Evolutionary conservation across 2,888 invertebrate species (phyloP), one percentile per base, ranked within the genome.

Genomic region (Tenthredo amoena): DNA sequence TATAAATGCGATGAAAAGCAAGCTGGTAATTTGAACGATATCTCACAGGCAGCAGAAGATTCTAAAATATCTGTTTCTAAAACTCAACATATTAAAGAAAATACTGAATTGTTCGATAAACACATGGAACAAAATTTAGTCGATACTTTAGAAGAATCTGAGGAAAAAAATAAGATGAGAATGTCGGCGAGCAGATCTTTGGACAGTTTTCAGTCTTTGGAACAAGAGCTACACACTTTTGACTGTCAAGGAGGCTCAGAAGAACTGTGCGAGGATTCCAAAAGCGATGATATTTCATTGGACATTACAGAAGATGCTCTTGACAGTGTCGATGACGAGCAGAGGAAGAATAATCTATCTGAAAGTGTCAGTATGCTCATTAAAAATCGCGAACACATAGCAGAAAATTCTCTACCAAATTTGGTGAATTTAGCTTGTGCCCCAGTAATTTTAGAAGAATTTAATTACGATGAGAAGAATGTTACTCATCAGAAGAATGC

Each of bases 221-320:
- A 93, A 50, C 91, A 92, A 84, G 93, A 94, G 86, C 90, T 94
- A 21, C 93, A 93, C 82, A 91, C 92, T 2, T 94, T 94, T 81
- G 93, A 94, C 58, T 92, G 93, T 77, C 94, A 94, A 86, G 94
- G 94, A 40, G 94, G 94, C 1, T 92, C 91, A 0, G 94, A 94
- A 86, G 93, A 94, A 85, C 88, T 94, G 86, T 94, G 92, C 77
- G 92, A 90, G 71, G 92, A 91, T 71, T 87, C 89, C 12, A 93
- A 90, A 86, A 90, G 90, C 58, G 90, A 89, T 2, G 90, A 91
- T 82, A 68, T 89, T n/a, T 88, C 90, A 15, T 31, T 89, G 6
- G 90, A 89, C 31, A 87, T 90, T 37, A 89, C 90, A 15, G 91
- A 91, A 31, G 89, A 91, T 31, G 87, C 88, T 4, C 87, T 89